Evolutionary conservation across 1,140 invertebrate genomes (phyloP).

Genomic region (Aphidius ervi): DNA sequence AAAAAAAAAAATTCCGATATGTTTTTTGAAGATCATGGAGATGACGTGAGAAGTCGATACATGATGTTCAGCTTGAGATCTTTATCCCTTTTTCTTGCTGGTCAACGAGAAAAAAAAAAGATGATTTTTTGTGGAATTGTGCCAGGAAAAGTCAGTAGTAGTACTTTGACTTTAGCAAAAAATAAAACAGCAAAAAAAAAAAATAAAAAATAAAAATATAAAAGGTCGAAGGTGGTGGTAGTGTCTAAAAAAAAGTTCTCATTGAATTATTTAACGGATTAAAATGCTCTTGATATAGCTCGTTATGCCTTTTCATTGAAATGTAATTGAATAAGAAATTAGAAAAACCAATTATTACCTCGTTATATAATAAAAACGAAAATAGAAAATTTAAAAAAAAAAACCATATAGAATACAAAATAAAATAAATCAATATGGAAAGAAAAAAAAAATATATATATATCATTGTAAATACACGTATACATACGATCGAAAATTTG

Average conservation of each 20-base stretch:
- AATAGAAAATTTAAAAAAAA: not conserved
- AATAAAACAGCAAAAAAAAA: too few species aligned
- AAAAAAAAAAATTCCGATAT: too few species aligned
- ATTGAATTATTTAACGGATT: conserved; percentile 29
- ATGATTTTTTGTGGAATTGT: too few species aligned
- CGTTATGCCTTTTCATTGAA: conserved; percentile 1
- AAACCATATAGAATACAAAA: not conserved
- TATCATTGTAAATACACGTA: too few species aligned
- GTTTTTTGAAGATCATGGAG: not conserved
- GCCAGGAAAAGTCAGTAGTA: too few species aligned
- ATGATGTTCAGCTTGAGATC: not conserved
- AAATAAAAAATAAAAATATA: too few species aligned
- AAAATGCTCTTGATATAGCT: conserved; percentile 16
- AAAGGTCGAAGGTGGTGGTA: too few species aligned
- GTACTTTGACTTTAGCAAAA: too few species aligned
- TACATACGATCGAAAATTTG: too few species aligned
- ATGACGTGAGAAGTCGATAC: conserved; percentile 14
- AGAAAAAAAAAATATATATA: not conserved
- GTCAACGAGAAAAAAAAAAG: not conserved
- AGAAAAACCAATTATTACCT: conserved; percentile 27
- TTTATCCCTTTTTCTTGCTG: not conserved
- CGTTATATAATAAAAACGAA: conserved; percentile 8
- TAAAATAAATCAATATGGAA: not conserved
- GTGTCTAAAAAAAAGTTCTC: not conserved
- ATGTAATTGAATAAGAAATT: conserved; percentile 30